These are phyloP conservation scores for Drosophila nigrodunni DNA, from an alignment of 1,140 invertebrate genomes.

Conservation along the genomic window DNA sequence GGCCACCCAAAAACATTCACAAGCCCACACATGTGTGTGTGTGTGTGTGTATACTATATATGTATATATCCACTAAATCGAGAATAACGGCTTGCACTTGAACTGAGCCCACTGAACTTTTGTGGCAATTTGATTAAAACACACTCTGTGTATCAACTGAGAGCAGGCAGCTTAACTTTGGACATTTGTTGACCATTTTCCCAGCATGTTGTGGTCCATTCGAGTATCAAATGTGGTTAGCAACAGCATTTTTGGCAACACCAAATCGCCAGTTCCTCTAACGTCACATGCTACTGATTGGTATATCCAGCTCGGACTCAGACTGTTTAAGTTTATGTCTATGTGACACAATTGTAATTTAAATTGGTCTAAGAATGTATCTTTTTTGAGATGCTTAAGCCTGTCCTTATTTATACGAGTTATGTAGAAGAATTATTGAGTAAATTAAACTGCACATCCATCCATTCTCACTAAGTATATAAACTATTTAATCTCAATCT, in stretches of 20 bases:
- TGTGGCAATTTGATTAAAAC: slow-evolving; percentile 74
- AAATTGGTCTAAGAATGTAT: background rate
- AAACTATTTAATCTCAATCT: no score
- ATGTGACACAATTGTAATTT: background rate
- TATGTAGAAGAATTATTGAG: no score
- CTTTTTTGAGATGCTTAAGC: background rate
- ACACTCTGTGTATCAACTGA: slow-evolving; percentile 38
- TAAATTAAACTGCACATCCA: no score
- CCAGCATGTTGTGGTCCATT: slow-evolving; percentile 43
- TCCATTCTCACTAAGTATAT: no score
- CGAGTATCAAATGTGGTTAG: slow-evolving; percentile 27
- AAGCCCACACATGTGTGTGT: slow-evolving; percentile 9
- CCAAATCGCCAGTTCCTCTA: background rate
- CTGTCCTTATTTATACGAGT: no score
- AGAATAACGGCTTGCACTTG: slow-evolving; percentile 57
- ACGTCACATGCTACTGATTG: background rate
- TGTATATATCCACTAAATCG: slow-evolving; percentile 26
- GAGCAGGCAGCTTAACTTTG: slow-evolving; percentile 28
- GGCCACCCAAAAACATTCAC: slow-evolving; percentile 28
- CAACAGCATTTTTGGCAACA: slow-evolving; percentile 19
- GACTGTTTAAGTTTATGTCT: no score
- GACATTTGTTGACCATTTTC: slow-evolving; percentile 50
- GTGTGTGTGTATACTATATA: background rate
- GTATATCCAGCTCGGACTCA: background rate
- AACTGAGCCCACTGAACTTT: slow-evolving; percentile 37